Base-by-base conservation (phyloP, 2,113 vertebrate species). In the Oryzias javanicus region DNA sequence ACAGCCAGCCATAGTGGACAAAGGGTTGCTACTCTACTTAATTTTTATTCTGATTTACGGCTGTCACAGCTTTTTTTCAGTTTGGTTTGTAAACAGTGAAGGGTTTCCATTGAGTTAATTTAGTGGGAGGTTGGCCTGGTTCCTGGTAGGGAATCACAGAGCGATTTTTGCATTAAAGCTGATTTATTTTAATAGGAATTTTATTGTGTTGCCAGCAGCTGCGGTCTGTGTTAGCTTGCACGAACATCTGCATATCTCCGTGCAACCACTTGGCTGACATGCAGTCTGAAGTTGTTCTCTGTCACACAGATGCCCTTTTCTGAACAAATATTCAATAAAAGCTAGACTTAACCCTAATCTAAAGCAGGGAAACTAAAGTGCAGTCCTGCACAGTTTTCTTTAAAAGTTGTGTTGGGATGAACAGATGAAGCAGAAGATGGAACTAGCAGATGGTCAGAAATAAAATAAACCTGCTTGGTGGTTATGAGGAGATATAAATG, bases 321-420 rank as follows among this genome's bases (percentile, higher is more conserved):
- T 5, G 52, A 52, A 25, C 49, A 47, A 53, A 51, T 0, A 3
- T 54, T 55, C 55, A 42, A 35, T 12, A 4, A 19, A 66, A 54
- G 14, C 41, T 35, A 62, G 71, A 81, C 83, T 76, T 83, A 76
- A 52, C 60, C 14, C 42, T 67, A 70, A 76, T 74, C 61, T 66
- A 58, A 58, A 50, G 47, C 49, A 61, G 42, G 20, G 42, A 35
- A 35, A 35, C 35, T 35, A 12, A 8, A 35, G 35, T 35, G 29
- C 29, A 35, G 29, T 10, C 7, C 7, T 58, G 42, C 48, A 40
- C 57, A 35, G 14, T 45, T 12, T 27, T 60, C 45, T 66, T 27
- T 13, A 10, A 10, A 35, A 27, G 25, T 27, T 27, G 55, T 49
- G 41, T 58, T 22, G 24, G 27, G 50, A 71, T n/a, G 61, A 76